Evolutionary conservation across 2,797 vertebrate genomes (phyloP).

Genomic region (Micropoecilia bifurca): DNA sequence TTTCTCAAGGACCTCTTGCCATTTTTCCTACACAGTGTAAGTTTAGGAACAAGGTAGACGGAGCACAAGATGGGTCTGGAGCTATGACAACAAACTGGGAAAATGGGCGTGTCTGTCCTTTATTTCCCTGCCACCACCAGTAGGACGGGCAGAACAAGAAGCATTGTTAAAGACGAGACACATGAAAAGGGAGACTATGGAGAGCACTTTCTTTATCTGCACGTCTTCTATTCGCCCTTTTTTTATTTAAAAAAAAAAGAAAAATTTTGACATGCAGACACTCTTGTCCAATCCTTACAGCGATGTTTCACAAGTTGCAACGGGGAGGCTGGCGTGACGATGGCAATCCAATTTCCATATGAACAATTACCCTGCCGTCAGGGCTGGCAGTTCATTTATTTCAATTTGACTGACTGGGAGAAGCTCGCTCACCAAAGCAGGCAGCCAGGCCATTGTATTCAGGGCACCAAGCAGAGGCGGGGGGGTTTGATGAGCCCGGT

Average conservation of each 20-base stretch:
- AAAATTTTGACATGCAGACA: conserved; percentile 45
- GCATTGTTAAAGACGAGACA: conserved; percentile 63
- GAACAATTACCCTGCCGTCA: conserved; percentile 83
- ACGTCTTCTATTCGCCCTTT: conserved; percentile 32
- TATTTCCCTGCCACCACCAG: conserved; percentile 31
- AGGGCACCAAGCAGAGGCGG: conserved; percentile 44
- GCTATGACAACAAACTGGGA: conserved; percentile 44
- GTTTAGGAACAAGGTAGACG: conserved; percentile 57
- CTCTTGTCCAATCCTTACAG: conserved; percentile 50
- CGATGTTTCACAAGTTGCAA: conserved; percentile 64
- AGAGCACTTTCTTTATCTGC: conserved; percentile 48
- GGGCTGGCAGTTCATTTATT: conserved; percentile 85
- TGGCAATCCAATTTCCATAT: conserved; percentile 83
- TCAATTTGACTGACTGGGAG: conserved; percentile 82
- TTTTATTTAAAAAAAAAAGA: neutral
- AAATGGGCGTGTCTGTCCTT: conserved; percentile 45
- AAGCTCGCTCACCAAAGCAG: conserved; percentile 61
- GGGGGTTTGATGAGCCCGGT: conserved; percentile 51
- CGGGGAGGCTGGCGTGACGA: conserved; percentile 68
- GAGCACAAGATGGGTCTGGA: conserved; percentile 54
- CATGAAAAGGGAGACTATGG: conserved; percentile 45
- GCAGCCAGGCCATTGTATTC: conserved; percentile 66
- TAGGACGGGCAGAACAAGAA: conserved; percentile 32
- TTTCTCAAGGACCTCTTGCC: conserved; percentile 41
- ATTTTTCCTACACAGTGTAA: conserved; percentile 37